A percentile compares a stretch with the other conserved stretches of the same genome.
These are phyloP conservation scores for Nicator chloris DNA, from an alignment of 2,113 vertebrate genomes.

Conservation along the genomic window DNA sequence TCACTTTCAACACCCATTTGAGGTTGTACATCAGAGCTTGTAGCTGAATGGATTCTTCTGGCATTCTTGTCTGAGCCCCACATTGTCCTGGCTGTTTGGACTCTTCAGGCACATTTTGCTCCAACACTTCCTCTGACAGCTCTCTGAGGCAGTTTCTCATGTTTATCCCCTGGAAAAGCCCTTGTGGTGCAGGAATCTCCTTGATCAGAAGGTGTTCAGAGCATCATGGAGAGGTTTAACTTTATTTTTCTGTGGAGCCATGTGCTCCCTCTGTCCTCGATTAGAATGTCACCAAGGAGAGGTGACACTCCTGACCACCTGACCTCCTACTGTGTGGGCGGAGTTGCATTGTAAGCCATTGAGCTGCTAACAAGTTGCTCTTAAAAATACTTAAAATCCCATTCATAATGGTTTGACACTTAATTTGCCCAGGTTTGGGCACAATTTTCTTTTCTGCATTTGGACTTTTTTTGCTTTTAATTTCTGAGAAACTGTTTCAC, in stretches of 20 bases:
- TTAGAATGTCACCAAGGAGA: background rate
- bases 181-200: background rate
- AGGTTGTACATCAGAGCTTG: background rate
- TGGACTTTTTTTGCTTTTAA: background rate
- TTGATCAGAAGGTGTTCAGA: background rate
- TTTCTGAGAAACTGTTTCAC: background rate
- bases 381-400: background rate
- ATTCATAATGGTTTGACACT: background rate
- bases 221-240: background rate
- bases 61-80: background rate
- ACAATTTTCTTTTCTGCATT: background rate
- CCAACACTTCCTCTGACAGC: background rate
- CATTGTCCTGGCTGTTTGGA: rapidly evolving
- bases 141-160: background rate
- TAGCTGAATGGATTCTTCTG: background rate
- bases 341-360: background rate
- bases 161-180: background rate
- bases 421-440: background rate
- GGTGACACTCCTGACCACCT: background rate
- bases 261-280: background rate
- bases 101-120: background rate
- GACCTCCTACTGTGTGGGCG: background rate
- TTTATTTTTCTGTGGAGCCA: background rate
- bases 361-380: background rate
- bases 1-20: background rate